phyloP scores from a whole-genome alignment of 1,140 invertebrate genomes.

The Riptortus pedestris region DNA sequence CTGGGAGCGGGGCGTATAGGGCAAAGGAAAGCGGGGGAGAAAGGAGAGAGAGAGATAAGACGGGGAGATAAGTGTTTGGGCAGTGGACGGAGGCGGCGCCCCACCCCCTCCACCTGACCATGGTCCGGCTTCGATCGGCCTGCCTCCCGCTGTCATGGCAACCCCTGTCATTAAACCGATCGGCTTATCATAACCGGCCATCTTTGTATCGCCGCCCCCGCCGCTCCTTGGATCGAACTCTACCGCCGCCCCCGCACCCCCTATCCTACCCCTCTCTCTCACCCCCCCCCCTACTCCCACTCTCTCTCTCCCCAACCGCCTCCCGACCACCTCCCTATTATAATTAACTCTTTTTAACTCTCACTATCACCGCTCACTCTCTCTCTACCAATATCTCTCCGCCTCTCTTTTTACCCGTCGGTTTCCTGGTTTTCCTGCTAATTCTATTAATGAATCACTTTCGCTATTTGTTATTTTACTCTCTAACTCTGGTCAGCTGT shows the following conservation, averaged over 20 bases:
- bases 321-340: neutral
- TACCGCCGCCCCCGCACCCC: neutral
- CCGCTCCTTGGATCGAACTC: too few relatives aligned
- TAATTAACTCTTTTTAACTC: neutral
- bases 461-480: neutral
- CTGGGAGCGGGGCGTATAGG: neutral
- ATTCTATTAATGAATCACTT: neutral
- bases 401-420: neutral
- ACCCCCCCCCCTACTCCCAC: neutral
- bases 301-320: neutral
- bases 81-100: constrained; percentile 15
- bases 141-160: constrained; percentile 38
- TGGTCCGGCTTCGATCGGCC: constrained; percentile 35
- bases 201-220: constrained; percentile 36
- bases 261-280: neutral
- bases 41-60: constrained; percentile 3
- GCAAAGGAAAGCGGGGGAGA: neutral
- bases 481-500: neutral
- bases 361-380: neutral
- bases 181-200: constrained; percentile 44
- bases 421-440: neutral
- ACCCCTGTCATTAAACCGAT: constrained; percentile 42
- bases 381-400: neutral
- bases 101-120: constrained; percentile 26
- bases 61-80: neutral